Conservation (phyloP, 2,797 vertebrate species). For the Karalla daura region DNA sequence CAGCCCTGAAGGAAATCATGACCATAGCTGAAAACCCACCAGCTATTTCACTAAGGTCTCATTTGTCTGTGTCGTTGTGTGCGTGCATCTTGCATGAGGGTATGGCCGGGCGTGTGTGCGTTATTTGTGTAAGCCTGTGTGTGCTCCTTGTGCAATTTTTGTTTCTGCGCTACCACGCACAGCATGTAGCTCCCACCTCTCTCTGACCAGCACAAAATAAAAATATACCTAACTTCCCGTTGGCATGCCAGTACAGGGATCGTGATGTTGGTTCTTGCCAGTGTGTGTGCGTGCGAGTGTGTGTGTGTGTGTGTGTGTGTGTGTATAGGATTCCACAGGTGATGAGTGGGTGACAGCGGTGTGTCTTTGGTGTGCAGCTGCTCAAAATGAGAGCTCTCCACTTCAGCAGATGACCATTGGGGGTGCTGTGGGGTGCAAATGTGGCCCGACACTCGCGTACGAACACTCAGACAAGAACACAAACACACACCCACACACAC, state of each 20-base stretch:
- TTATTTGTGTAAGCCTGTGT: constrained; percentile 63
- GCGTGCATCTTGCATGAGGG: constrained; percentile 52
- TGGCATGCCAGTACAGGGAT: constrained; percentile 18
- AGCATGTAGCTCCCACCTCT: constrained; percentile 56
- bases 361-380: constrained; percentile 38
- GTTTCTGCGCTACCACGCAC: constrained; percentile 50
- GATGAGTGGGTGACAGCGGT: constrained; percentile 37
- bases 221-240: constrained; percentile 52
- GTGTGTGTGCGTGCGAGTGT: neutral
- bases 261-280: neutral
- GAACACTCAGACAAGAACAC: constrained; percentile 7
- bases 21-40: constrained; percentile 78
- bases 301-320: constrained; percentile 11
- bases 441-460: neutral
- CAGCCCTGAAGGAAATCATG: constrained; percentile 82
- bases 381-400: constrained; percentile 50
- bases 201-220: constrained; percentile 55
- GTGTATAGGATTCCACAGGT: constrained; percentile 33
- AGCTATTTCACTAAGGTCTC: constrained; percentile 75
- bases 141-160: constrained; percentile 61
- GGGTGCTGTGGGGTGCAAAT: constrained; percentile 28
- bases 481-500: constrained; percentile 8
- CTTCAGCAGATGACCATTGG: constrained; percentile 57
- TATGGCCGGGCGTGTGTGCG: constrained; percentile 5
- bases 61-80: constrained; percentile 71